These are phyloP conservation scores for Bugulina stolonifera DNA, from an alignment of 2,888 invertebrate species.

Conservation along the genomic window DNA sequence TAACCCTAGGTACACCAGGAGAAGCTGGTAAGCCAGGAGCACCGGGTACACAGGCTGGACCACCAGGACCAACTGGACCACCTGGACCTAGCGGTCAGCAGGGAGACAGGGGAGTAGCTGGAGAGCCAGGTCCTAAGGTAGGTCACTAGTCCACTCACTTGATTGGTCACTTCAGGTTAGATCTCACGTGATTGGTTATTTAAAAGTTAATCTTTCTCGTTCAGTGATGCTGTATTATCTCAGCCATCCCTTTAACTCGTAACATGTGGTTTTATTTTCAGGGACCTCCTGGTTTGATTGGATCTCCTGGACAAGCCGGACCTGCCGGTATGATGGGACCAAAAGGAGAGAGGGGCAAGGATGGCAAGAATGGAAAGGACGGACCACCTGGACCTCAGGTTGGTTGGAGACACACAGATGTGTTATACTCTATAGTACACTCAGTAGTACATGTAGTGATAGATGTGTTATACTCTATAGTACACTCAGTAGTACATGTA, in stretches of 20 bases:
- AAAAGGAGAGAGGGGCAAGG: conserved; percentile 39
- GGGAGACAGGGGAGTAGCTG: conserved; percentile 27
- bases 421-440: too few relatives aligned
- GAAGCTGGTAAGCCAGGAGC: conserved; percentile 24
- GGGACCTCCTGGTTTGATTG: conserved; percentile 31
- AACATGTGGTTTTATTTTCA: conserved; percentile 2
- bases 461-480: too few relatives aligned
- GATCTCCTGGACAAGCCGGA: conserved; percentile 28
- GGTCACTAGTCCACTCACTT: too few relatives aligned
- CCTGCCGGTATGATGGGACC: conserved; percentile 28
- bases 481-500: too few relatives aligned
- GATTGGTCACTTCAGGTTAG: too few relatives aligned
- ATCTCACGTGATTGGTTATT: too few relatives aligned
- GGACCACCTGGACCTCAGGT: conserved; percentile 31
- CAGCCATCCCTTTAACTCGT: too few relatives aligned
- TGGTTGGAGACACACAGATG: too few relatives aligned
- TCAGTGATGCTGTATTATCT: too few relatives aligned
- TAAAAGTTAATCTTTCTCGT: too few relatives aligned
- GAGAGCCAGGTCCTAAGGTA: conserved; percentile 27
- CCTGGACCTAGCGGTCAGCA: conserved; percentile 27
- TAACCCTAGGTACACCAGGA: neutral
- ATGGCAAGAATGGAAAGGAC: conserved; percentile 35
- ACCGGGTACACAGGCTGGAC: conserved; percentile 27
- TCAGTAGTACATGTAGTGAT: too few relatives aligned
- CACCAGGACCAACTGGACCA: conserved; percentile 28